These are phyloP conservation scores for Phlogophora meticulosa DNA, from an alignment of 2,888 invertebrate genomes.

Conservation along the genomic window DNA sequence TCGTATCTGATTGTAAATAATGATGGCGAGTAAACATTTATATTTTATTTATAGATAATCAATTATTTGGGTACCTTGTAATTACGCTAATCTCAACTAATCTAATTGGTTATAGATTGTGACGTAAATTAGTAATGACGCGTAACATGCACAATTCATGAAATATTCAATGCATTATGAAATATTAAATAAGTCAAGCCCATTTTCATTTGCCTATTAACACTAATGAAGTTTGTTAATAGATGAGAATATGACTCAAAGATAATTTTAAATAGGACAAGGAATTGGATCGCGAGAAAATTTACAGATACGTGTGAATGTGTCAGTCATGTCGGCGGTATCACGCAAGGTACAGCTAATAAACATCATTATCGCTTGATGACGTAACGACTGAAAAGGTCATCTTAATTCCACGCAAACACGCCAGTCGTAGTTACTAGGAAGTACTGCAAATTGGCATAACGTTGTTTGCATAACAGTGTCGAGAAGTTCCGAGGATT, in stretches of 20 bases:
- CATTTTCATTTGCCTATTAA: constrained; percentile 14
- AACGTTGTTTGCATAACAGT: constrained; percentile 75
- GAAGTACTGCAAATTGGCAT: constrained; percentile 73
- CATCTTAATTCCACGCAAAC: constrained; percentile 69
- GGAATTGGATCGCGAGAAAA: constrained; percentile 78
- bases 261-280: constrained; percentile 63
- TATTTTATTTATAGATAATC: constrained; percentile 2
- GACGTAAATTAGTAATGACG: constrained; percentile 25
- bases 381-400: constrained; percentile 75
- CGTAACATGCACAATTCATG: background rate
- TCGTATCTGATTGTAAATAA: constrained; percentile 24
- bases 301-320: constrained; percentile 78
- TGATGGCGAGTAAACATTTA: background rate
- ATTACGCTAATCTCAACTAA: constrained; percentile 21
- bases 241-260: constrained; percentile 45
- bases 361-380: constrained; percentile 77
- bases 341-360: constrained; percentile 77
- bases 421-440: constrained; percentile 65
- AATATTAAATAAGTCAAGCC: constrained; percentile 7
- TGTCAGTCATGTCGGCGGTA: constrained; percentile 73
- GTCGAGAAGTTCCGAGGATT: constrained; percentile 61
- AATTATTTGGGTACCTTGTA: constrained; percentile 4
- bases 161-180: constrained; percentile 1
- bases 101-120: constrained; percentile 6
- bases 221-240: constrained; percentile 30